These are phyloP conservation scores for Esox niger DNA, from an alignment of 2,113 vertebrate genomes.

Conservation along the genomic window DNA sequence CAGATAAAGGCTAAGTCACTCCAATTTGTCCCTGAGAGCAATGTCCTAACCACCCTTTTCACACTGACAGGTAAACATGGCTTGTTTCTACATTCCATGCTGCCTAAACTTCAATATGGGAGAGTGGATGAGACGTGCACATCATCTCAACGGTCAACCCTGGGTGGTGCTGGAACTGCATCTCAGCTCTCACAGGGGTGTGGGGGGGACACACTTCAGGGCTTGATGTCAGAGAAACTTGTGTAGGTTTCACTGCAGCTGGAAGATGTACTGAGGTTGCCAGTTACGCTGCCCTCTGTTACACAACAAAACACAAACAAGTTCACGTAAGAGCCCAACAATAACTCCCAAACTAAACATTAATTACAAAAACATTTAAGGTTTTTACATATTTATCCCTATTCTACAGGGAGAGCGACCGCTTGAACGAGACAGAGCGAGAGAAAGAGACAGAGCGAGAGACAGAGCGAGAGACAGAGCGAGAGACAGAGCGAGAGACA, in stretches of 20 bases:
- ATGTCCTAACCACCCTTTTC: conserved; percentile 13
- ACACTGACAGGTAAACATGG: not conserved
- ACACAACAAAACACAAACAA: conserved; percentile 31
- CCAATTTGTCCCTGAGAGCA: conserved; percentile 49
- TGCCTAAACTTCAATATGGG: conserved; percentile 3
- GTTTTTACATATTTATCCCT: not conserved
- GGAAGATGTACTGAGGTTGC: conserved; percentile 82
- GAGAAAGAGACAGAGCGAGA: not conserved
- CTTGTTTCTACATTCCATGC: conserved; percentile 4
- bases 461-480: not conserved
- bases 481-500: not conserved
- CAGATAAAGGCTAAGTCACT: not conserved
- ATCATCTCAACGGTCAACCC: conserved; percentile 12
- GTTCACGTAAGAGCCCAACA: not conserved
- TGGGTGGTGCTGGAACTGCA: conserved; percentile 28
- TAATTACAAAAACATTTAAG: not conserved
- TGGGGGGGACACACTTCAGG: conserved; percentile 53
- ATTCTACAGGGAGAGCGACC: too few relatives aligned
- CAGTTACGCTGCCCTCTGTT: conserved; percentile 79
- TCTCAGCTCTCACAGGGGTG: not conserved
- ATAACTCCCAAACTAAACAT: not conserved
- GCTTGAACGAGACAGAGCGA: too few relatives aligned
- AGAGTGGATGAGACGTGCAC: conserved; percentile 6
- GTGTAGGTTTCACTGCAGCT: conserved; percentile 84
- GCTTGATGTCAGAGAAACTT: conserved; percentile 75